Evolutionary conservation across 1,140 invertebrate species (phyloP), one percentile per base, ranked within the genome.

Genomic region (Probaryconus sp.): DNA sequence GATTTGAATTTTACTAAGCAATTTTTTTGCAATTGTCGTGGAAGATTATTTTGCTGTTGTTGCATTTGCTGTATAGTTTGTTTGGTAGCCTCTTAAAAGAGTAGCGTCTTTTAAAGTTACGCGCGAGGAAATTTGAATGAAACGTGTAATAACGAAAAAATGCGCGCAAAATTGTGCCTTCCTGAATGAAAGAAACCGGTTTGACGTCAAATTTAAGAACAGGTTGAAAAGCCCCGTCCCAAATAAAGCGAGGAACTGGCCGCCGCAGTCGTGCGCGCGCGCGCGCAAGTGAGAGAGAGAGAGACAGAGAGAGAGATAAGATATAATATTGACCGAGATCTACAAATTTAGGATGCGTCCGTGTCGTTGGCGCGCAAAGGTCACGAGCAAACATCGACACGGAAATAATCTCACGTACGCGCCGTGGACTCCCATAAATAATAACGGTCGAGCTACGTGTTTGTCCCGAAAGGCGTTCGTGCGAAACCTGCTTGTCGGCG

Each of bases 261-360:
- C 45, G 38, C 33, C 3, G 21, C 21, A 24, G 21, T 7, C 3
- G 21, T 7, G 3, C 3, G 21, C 21, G 21, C n/a, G n/a, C n/a
- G n/a, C n/a, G n/a, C n/a, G n/a, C n/a, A n/a, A n/a, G n/a, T n/a
- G n/a, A n/a, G n/a, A n/a, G n/a, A n/a, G n/a, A n/a, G n/a, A n/a
- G n/a, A n/a, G n/a, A n/a, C n/a, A n/a, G 9, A 10, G 14, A 4
- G 43, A 5, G 24, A 55, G 73, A 76, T 70, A 70, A 76, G 65
- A 67, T 76, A 76, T 55, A 67, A 75, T 75, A 75, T 69, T 75
- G 72, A 75, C 72, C 72, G 64, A 75, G 72, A 75, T 75, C 64
- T 69, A 65, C 72, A 60, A 75, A 75, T 75, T 75, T 64, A 58
- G 64, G 64, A 48, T 60, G 58, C 64, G 64, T 61, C 7, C 31